Conservation (phyloP, 1,140 invertebrate genomes). For the Ceratitis capitata region DNA sequence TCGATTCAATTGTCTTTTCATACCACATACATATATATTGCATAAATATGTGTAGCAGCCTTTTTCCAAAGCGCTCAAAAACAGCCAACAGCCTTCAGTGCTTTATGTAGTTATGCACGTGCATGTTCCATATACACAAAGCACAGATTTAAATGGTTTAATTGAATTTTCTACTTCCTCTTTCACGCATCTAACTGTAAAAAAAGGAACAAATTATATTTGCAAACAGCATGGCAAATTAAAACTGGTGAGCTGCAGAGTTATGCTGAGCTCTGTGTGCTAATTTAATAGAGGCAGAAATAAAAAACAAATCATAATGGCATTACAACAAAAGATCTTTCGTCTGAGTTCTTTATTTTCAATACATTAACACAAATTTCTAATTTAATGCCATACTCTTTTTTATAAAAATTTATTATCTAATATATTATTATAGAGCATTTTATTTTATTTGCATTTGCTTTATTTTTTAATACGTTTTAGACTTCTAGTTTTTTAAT, state of each 20-base stretch:
- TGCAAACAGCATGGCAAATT: background rate
- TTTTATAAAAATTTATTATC: background rate
- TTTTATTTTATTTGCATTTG: background rate
- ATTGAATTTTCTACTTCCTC: background rate
- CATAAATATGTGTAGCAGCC: background rate
- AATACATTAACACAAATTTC: background rate
- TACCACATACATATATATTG: background rate
- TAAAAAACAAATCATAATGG: background rate
- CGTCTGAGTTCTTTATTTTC: background rate
- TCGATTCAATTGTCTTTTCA: background rate
- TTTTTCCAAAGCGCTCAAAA: background rate
- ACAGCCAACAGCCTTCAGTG: background rate
- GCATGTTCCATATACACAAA: too few species aligned
- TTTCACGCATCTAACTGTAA: background rate
- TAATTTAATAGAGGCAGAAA: background rate
- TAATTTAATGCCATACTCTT: too few species aligned
- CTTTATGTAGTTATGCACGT: too few species aligned
- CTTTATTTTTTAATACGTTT: too few species aligned
- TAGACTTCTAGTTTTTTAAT: too few species aligned
- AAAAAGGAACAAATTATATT: too few species aligned
- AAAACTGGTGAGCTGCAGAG: background rate
- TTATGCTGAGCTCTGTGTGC: background rate
- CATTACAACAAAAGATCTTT: too few species aligned
- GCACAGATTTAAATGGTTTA: background rate
- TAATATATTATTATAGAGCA: background rate